phyloP scores from a whole-genome alignment of 2,113 vertebrate species.

The Ascaphus truei region DNA sequence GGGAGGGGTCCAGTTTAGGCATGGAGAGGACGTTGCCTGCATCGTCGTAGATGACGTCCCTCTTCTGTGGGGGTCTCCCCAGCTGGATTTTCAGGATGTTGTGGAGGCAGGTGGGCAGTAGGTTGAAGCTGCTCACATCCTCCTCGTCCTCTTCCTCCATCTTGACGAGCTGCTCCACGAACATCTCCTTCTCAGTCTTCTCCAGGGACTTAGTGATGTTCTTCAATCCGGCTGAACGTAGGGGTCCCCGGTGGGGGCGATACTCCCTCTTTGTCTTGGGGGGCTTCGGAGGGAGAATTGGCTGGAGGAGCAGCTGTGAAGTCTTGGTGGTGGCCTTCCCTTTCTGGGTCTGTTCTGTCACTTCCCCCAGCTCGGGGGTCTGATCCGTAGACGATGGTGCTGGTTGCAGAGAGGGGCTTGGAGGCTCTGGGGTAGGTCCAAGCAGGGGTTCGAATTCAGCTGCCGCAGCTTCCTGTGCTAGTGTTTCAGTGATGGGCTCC shows the following conservation, averaged over 20 bases:
- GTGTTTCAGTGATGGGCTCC: neutral
- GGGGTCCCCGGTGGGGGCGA: neutral
- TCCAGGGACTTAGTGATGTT: fast-evolving
- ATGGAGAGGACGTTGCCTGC: neutral
- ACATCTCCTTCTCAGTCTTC: fast-evolving
- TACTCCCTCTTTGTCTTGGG: neutral
- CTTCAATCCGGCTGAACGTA: neutral
- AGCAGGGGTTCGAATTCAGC: neutral
- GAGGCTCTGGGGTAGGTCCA: neutral
- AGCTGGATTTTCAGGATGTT: neutral
- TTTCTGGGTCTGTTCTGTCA: too few species aligned
- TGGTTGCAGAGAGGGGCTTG: neutral
- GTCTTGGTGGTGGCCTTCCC: neutral
- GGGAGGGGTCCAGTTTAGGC: conserved; percentile 24
- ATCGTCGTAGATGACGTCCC: fast-evolving
- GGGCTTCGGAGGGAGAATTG: neutral
- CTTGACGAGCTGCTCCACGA: fast-evolving
- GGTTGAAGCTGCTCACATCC: fast-evolving
- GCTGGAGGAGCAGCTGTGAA: fast-evolving
- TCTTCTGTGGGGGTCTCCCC: neutral
- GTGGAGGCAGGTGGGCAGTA: neutral
- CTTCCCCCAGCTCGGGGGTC: too few species aligned
- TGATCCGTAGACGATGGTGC: too few species aligned
- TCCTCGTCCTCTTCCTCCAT: fast-evolving
- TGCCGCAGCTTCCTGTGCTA: neutral